Evolutionary conservation across 2,113 vertebrate species (phyloP).

Genomic region (Mustelus asterias): DNA sequence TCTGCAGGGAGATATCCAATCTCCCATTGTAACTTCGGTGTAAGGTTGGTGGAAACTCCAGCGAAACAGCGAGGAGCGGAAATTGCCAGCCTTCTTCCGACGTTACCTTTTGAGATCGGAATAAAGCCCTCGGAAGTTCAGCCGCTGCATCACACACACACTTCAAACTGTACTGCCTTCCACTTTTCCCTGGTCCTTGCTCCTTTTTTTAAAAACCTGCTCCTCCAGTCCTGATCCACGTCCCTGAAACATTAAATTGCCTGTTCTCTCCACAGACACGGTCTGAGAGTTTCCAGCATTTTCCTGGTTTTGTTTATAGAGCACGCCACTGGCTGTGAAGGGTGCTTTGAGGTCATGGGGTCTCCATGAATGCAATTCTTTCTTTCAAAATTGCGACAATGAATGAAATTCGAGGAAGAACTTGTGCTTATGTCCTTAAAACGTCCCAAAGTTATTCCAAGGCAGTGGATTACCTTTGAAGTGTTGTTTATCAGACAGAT

Average conservation of each 20-base stretch:
- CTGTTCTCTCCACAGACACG: neutral
- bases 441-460: neutral
- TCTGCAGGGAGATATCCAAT: neutral
- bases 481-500: neutral
- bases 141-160: neutral
- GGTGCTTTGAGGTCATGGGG: neutral
- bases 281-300: neutral
- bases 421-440: neutral
- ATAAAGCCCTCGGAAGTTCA: neutral
- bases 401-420: neutral
- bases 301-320: neutral
- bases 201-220: neutral
- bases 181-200: neutral
- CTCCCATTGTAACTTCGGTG: neutral
- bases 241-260: neutral
- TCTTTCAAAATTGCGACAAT: neutral
- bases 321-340: neutral
- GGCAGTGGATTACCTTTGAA: neutral
- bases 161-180: neutral
- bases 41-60: neutral
- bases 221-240: neutral
- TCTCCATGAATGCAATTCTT: neutral
- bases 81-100: neutral
- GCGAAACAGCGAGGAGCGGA: neutral
- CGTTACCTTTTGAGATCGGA: neutral